Percentiles rank a stretch among this genome's conserved stretches.
Conservation (phyloP, 1,140 invertebrate species). For the Onthophagus taurus region DNA sequence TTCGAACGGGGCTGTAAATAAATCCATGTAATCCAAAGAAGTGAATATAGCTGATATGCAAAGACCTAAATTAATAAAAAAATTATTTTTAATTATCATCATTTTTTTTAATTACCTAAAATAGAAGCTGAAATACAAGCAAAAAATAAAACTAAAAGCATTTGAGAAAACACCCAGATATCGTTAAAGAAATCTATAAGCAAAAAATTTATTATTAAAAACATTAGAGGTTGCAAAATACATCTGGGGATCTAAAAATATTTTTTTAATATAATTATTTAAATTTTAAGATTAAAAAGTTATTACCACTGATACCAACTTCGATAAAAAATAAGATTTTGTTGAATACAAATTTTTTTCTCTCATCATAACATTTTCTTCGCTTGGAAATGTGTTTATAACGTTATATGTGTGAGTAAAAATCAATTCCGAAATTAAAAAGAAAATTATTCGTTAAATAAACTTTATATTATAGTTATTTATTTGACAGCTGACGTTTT, state of each 20-base stretch:
- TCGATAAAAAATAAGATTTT: slow-evolving; percentile 59
- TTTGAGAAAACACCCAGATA: slow-evolving; percentile 15
- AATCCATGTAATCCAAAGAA: slow-evolving; percentile 20
- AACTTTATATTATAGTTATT: too few relatives aligned
- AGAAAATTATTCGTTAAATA: slow-evolving; percentile 56
- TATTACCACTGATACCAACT: slow-evolving; percentile 56
- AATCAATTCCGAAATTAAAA: slow-evolving; percentile 59
- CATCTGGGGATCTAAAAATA: slow-evolving; percentile 8
- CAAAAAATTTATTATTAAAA: slow-evolving; percentile 5
- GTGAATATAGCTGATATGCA: slow-evolving; percentile 23
- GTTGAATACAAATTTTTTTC: slow-evolving; percentile 59
- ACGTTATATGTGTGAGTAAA: slow-evolving; percentile 61
- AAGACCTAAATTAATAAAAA: slow-evolving; percentile 18
- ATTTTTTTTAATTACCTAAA: slow-evolving; percentile 20
- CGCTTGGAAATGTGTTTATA: slow-evolving; percentile 58
- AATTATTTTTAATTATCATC: slow-evolving; percentile 8
- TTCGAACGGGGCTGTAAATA: slow-evolving; percentile 22
- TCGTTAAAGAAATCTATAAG: background rate
- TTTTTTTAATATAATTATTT: background rate
- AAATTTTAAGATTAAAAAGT: slow-evolving; percentile 2
- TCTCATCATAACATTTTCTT: slow-evolving; percentile 54
- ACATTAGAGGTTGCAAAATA: background rate
- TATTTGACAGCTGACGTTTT: too few relatives aligned
- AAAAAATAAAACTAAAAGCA: slow-evolving; percentile 18
- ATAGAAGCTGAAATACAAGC: slow-evolving; percentile 17